Base-by-base conservation (phyloP, 2,797 vertebrate species). In the Melanotaenia boesemani region DNA sequence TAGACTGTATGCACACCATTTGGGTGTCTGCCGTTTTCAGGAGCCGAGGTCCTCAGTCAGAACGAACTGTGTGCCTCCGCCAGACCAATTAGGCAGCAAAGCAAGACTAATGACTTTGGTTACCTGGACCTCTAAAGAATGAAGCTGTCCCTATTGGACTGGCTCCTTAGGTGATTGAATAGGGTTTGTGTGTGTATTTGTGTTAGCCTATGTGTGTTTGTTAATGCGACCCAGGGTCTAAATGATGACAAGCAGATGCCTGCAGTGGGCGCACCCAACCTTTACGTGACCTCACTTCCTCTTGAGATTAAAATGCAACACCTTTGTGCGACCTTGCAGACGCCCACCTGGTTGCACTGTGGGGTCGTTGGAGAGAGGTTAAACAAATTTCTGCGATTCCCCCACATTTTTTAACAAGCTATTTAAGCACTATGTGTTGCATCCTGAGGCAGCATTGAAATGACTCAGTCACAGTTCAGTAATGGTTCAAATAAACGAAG, bases 381-480 rank as follows among this genome's bases (percentile, higher is more conserved):
- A 77, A 86, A 90, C 89, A 63, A 80, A 85, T 91, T 91, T 91
- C 74, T 85, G 56, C 79, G 71, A 91, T 90, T 92, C 88, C 69
- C 88, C 70, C 79, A 85, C 77, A 74, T 91, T 89, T 72, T 94
- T 93, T 94, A 93, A 93, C 85, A 84, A 92, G 91, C 92, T 93
- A 94, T 94, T 95, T 95, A 95, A 93, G 89, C 87, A 65, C 78
- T 86, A 76, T 84, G 85, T 79, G 80, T 89, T 88, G 89, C 90
- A 90, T 92, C 91, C 91, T 82, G 81, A 86, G 91, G 93, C 76
- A 57, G 84, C 92, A 88, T 90, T 92, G 92, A 94, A 94, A 94
- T 93, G 87, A 91, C 87, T 93, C 91, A 63, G 93, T 92, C 92
- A 91, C 93, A 91, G 91, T 92, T 93, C 92, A 92, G 86, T 92